Evolutionary conservation across 2,113 vertebrate genomes (phyloP).

Genomic region (Craseonycteris thonglongyai): DNA sequence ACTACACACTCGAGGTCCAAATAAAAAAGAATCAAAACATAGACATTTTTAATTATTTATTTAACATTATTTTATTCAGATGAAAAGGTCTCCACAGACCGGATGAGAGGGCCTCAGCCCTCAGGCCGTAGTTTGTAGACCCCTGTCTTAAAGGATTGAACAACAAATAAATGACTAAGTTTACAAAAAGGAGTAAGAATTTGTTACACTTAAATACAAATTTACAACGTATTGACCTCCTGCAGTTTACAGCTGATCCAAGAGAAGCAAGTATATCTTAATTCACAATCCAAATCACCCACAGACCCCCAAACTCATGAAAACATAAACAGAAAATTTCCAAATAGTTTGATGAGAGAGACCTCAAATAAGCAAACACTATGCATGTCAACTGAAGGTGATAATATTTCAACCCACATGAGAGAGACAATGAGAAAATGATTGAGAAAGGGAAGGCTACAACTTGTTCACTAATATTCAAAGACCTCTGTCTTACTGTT

Average conservation of each 20-base stretch:
- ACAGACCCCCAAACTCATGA: background rate
- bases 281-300: background rate
- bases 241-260: background rate
- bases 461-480: conserved; percentile 4
- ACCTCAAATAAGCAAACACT: background rate
- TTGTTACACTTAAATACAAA: background rate
- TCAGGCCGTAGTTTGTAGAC: too few relatives aligned
- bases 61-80: too few relatives aligned
- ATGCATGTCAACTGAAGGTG: background rate
- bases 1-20: too few relatives aligned
- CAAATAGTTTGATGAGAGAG: background rate
- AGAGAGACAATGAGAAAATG: background rate
- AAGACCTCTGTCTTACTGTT: background rate
- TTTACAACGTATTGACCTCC: background rate
- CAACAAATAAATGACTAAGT: background rate
- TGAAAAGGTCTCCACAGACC: too few relatives aligned
- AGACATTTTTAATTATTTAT: too few relatives aligned
- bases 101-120: too few relatives aligned
- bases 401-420: background rate
- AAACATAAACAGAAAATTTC: background rate
- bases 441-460: background rate
- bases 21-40: too few relatives aligned
- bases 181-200: background rate
- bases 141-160: background rate
- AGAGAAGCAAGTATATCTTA: background rate